A percentile compares a stretch with the other conserved stretches of the same genome.
Conservation (phyloP, 2,113 vertebrate genomes). For the Pantherophis guttatus region DNA sequence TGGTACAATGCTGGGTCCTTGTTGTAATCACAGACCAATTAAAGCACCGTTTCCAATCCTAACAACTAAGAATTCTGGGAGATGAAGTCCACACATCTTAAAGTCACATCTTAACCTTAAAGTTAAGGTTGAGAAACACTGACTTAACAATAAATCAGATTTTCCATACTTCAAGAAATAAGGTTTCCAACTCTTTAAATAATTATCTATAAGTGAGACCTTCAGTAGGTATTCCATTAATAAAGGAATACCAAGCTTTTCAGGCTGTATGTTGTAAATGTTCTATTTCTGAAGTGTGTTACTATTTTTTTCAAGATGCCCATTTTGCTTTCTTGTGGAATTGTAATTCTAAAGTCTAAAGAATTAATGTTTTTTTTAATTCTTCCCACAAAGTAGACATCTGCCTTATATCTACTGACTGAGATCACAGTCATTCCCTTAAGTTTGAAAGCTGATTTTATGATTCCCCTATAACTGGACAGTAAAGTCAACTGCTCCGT, state of each 20-base stretch:
- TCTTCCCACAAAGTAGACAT: not conserved
- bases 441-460: not conserved
- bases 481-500: accelerated
- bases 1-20: not conserved
- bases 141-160: not conserved
- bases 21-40: not conserved
- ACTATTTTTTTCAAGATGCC: not conserved
- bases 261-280: too few relatives aligned
- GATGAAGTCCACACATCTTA: not conserved
- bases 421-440: not conserved
- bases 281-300: not conserved
- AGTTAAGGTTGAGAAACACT: not conserved
- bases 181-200: not conserved
- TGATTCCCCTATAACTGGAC: not conserved
- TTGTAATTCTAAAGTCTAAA: slow-evolving; percentile 2
- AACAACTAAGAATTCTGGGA: too few relatives aligned
- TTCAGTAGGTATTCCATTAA: not conserved
- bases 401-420: not conserved
- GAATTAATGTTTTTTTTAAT: not conserved
- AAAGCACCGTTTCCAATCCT: not conserved
- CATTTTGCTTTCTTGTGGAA: accelerated
- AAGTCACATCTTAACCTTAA: not conserved
- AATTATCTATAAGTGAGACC: not conserved
- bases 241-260: not conserved
- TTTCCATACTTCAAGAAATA: not conserved